These are phyloP conservation scores for Meloe dianella DNA, from an alignment of 2,888 invertebrate species.

Conservation along the genomic window DNA sequence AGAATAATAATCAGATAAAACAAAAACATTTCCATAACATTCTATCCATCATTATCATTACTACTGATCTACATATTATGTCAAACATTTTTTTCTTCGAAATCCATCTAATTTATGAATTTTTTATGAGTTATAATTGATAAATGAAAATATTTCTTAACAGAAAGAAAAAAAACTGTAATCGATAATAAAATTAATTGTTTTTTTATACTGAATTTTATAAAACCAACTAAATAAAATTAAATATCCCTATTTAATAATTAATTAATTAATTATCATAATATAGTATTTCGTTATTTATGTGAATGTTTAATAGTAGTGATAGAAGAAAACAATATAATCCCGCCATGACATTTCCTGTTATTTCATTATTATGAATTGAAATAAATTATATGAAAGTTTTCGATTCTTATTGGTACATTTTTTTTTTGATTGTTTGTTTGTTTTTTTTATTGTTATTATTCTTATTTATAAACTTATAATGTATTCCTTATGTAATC, in stretches of 20 bases:
- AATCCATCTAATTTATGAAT: no score
- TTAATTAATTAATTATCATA: not conserved
- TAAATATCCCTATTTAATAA: not conserved
- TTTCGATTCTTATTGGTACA: not conserved
- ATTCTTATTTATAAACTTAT: not conserved
- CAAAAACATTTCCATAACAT: no score
- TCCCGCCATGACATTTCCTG: slow-evolving; percentile 11
- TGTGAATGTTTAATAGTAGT: no score
- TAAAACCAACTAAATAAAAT: not conserved
- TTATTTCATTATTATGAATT: slow-evolving; percentile 6
- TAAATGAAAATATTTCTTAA: no score
- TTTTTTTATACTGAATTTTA: not conserved
- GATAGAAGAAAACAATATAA: slow-evolving; percentile 1
- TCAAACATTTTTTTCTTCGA: no score
- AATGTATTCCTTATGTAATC: no score
- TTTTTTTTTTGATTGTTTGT: not conserved
- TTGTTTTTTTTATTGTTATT: not conserved
- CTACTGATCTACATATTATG: no score
- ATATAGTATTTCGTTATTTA: no score
- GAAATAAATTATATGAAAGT: slow-evolving; percentile 3
- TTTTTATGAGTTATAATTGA: no score
- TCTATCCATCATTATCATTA: no score
- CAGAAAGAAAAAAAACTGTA: no score
- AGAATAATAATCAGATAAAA: not conserved
- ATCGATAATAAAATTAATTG: no score